Percentiles rank a stretch among this genome's conserved stretches.
Evolutionary conservation across 2,113 vertebrate species (phyloP).

Genomic region (Megalops atlanticus): DNA sequence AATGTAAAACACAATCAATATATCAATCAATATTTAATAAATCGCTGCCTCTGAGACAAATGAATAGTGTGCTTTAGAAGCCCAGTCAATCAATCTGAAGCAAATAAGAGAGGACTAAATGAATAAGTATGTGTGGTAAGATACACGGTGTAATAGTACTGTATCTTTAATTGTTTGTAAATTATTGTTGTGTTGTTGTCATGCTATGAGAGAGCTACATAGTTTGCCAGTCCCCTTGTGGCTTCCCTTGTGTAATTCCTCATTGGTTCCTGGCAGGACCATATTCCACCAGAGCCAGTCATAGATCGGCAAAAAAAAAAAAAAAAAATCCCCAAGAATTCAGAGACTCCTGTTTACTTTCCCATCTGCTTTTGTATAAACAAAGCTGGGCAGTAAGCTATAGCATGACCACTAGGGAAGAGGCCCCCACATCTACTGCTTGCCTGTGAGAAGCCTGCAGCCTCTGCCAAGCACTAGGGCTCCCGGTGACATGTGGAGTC

Average conservation of each 20-base stretch:
- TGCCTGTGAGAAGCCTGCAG: neutral
- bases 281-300: neutral
- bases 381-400: neutral
- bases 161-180: neutral
- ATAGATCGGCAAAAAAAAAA: neutral
- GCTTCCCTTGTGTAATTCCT: conserved; percentile 1
- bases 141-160: too few species aligned
- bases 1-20: neutral
- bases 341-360: neutral
- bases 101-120: neutral
- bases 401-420: neutral
- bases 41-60: neutral
- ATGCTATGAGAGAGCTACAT: neutral
- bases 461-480: neutral
- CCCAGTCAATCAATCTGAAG: neutral
- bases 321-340: neutral
- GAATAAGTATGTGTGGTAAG: too few species aligned
- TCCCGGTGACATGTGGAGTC: neutral
- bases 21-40: neutral
- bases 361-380: neutral
- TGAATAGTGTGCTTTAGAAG: neutral
- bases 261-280: conserved; percentile 5
- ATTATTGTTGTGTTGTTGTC: neutral
- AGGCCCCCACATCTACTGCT: neutral
- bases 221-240: neutral